Percentiles rank a stretch among this genome's conserved stretches.
Conservation (phyloP, 2,888 invertebrate genomes). For the Pycnomerus fuliginosus region DNA sequence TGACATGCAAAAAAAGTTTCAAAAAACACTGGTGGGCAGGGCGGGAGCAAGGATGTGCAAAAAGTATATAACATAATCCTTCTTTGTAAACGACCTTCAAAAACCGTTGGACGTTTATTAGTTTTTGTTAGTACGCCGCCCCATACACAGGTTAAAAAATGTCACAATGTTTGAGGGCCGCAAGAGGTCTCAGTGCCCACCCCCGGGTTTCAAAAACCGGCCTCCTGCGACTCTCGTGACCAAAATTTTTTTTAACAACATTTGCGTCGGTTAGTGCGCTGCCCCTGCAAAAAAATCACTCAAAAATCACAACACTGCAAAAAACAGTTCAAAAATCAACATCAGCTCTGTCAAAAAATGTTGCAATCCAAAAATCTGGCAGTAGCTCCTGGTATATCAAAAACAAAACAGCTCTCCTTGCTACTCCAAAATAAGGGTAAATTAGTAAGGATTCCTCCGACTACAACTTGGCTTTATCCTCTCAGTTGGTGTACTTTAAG, state of each 20-base stretch:
- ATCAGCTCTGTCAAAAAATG: conserved; percentile 36
- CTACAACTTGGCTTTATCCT: too few species aligned
- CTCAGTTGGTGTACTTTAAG: too few species aligned
- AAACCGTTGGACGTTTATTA: conserved; percentile 60
- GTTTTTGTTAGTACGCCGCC: conserved; percentile 68
- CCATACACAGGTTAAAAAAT: conserved; percentile 84
- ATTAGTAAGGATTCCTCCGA: conserved; percentile 8
- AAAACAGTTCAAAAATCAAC: conserved; percentile 43
- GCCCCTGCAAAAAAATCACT: conserved; percentile 53
- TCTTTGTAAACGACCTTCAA: conserved; percentile 70
- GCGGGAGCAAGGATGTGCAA: conserved; percentile 69
- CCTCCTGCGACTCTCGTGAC: conserved; percentile 51
- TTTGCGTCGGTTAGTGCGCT: conserved; percentile 35
- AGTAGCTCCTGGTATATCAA: conserved; percentile 49
- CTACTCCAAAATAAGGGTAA: conserved; percentile 45
- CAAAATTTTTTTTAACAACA: conserved; percentile 45
- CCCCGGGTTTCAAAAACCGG: conserved; percentile 53
- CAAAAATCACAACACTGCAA: conserved; percentile 46
- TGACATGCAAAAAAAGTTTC: conserved; percentile 62
- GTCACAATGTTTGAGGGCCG: conserved; percentile 68
- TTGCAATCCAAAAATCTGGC: conserved; percentile 41
- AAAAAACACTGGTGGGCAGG: conserved; percentile 57
- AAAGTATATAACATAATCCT: conserved; percentile 47
- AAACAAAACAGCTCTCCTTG: conserved; percentile 52
- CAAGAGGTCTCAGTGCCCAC: conserved; percentile 50